Evolutionary conservation across 2,797 vertebrate species (phyloP).

Genomic region (Gymnoscopelus microlampas): DNA sequence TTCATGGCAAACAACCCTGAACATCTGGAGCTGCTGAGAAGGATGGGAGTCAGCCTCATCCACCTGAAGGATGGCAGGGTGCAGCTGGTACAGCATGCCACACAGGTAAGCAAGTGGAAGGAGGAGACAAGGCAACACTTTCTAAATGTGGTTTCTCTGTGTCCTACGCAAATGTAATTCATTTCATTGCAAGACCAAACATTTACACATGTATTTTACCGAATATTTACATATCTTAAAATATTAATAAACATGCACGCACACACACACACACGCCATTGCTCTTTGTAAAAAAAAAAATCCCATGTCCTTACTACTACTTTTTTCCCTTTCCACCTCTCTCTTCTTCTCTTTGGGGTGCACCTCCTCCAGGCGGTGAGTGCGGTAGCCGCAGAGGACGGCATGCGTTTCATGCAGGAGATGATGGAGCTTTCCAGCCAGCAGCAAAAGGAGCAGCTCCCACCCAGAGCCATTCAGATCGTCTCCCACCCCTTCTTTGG

Average conservation of each 20-base stretch:
- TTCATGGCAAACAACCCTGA: conserved; percentile 99
- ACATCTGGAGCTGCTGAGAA: conserved; percentile 95
- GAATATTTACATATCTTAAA: too few species aligned
- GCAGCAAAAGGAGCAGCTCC: conserved; percentile 98
- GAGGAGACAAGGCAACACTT: too few species aligned
- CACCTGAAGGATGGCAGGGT: conserved; percentile 98
- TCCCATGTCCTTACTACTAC: neutral
- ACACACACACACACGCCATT: neutral
- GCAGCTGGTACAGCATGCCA: conserved; percentile 96
- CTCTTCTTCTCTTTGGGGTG: conserved; percentile 3
- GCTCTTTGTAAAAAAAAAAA: neutral
- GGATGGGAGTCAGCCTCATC: conserved; percentile 98
- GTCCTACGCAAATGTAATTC: too few species aligned
- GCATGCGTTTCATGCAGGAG: conserved; percentile 98
- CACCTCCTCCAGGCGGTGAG: conserved; percentile 87
- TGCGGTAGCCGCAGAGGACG: conserved; percentile 94
- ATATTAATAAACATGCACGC: conserved; percentile 2
- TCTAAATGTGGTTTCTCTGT: too few species aligned
- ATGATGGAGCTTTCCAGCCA: conserved; percentile 99
- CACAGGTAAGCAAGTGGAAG: conserved; percentile 82
- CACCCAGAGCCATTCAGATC: conserved; percentile 96
- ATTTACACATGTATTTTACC: too few species aligned
- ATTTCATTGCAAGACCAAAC: too few species aligned
- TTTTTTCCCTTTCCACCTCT: neutral
- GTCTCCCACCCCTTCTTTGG: conserved; percentile 96